Conservation (phyloP, 2,113 vertebrate genomes). For the Tachysurus fulvidraco region DNA sequence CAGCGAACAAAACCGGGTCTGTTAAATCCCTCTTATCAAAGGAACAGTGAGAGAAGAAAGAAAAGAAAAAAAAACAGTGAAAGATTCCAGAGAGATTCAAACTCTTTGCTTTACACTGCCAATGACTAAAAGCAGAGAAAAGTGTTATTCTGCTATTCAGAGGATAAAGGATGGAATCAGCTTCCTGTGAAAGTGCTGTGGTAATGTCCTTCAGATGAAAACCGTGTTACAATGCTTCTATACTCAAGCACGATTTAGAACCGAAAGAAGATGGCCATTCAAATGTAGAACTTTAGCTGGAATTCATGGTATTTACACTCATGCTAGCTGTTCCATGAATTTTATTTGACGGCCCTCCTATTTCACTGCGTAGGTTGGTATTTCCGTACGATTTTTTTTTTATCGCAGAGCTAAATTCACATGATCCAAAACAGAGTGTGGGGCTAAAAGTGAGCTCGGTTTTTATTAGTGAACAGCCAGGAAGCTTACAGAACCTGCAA, state of each 20-base stretch:
- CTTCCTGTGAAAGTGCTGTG: background rate
- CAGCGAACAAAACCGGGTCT: slow-evolving; percentile 12
- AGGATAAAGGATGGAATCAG: slow-evolving; percentile 7
- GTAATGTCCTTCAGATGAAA: slow-evolving; percentile 8
- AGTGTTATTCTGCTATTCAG: slow-evolving; percentile 1
- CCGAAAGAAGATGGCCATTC: background rate
- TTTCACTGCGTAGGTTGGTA: background rate
- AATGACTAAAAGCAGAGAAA: background rate
- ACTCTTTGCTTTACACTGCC: background rate
- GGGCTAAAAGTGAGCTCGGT: background rate
- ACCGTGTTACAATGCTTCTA: background rate
- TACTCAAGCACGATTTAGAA: background rate
- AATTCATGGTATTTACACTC: background rate
- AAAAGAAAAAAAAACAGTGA: background rate
- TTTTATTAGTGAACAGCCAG: background rate
- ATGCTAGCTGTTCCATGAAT: background rate
- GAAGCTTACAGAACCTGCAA: background rate
- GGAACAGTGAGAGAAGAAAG: background rate
- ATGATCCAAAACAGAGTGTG: background rate
- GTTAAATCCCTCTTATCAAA: slow-evolving; percentile 14
- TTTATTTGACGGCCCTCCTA: background rate
- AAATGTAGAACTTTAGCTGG: background rate
- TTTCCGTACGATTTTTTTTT: background rate
- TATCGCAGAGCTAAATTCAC: background rate
- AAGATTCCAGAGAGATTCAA: slow-evolving; percentile 6